Conservation (phyloP, 64 coral and sea anemone species). For the Porites lutea region DNA sequence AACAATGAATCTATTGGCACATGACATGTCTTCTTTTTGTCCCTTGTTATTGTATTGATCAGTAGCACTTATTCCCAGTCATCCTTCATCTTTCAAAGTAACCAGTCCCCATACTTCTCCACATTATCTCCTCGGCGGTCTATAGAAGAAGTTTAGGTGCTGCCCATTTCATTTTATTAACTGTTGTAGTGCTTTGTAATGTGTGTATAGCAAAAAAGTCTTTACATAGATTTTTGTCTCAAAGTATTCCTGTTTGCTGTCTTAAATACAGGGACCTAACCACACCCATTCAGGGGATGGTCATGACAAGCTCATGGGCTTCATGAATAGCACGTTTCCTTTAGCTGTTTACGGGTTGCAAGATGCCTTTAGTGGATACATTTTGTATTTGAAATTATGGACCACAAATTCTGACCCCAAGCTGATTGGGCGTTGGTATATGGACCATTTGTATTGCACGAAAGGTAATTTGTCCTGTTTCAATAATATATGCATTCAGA, state of each 20-base stretch:
- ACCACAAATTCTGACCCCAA: constrained; percentile 38
- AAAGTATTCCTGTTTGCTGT: background rate
- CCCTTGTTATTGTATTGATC: background rate
- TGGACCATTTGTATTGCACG: constrained; percentile 15
- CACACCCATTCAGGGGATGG: constrained; percentile 29
- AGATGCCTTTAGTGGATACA: constrained; percentile 43
- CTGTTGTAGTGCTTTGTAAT: background rate
- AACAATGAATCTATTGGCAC: background rate
- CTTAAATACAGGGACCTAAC: constrained; percentile 7
- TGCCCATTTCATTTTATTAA: background rate
- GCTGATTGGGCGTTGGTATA: constrained; percentile 25
- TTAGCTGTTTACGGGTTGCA: constrained; percentile 37
- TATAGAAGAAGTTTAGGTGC: background rate
- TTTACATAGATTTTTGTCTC: background rate
- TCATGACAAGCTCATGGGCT: constrained; percentile 48
- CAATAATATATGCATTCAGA: background rate
- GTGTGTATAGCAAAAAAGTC: too few relatives aligned
- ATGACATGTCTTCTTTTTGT: background rate
- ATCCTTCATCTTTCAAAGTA: constrained; percentile 7
- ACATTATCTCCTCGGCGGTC: background rate
- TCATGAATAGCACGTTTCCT: constrained; percentile 31
- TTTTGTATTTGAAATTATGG: constrained; percentile 40
- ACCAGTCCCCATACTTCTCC: constrained; percentile 1
- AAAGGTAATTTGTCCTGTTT: background rate
- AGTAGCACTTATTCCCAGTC: background rate